Evolutionary conservation across 2,888 invertebrate species (phyloP).

Genomic region (Taphrorychus bicolor): DNA sequence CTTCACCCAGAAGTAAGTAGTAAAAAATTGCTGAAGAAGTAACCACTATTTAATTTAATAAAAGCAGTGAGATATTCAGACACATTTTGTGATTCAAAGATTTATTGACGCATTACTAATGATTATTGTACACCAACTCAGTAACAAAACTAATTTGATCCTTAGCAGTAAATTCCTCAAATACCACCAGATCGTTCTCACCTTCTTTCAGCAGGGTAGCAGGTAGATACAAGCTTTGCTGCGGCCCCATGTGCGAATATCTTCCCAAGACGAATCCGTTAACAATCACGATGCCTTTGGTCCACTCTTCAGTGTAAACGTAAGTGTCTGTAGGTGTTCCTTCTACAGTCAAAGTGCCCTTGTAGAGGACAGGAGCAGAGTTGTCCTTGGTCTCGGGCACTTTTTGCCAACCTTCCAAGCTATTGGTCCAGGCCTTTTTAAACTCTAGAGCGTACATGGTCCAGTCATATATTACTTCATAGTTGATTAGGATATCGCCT

Average conservation of each 20-base stretch:
- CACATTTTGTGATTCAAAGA: too few relatives aligned
- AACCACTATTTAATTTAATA: too few relatives aligned
- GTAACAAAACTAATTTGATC: slow-evolving; percentile 47
- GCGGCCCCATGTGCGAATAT: slow-evolving; percentile 80
- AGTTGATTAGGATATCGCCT: slow-evolving; percentile 60
- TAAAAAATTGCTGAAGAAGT: too few relatives aligned
- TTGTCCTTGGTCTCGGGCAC: slow-evolving; percentile 53
- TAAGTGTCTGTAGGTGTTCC: slow-evolving; percentile 73
- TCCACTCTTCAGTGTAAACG: slow-evolving; percentile 81
- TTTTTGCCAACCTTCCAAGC: slow-evolving; percentile 51
- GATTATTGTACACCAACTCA: slow-evolving; percentile 27
- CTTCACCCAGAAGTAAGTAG: too few relatives aligned
- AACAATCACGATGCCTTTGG: slow-evolving; percentile 83
- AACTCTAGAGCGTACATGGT: slow-evolving; percentile 62
- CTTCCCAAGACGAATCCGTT: slow-evolving; percentile 88
- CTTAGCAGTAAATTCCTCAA: slow-evolving; percentile 54
- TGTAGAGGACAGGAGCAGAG: slow-evolving; percentile 66
- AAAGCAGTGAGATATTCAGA: too few relatives aligned
- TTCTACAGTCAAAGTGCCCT: slow-evolving; percentile 60
- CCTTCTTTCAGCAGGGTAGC: slow-evolving; percentile 72
- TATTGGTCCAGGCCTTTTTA: slow-evolving; percentile 56
- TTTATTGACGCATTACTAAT: too few relatives aligned
- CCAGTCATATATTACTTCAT: slow-evolving; percentile 56
- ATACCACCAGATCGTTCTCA: slow-evolving; percentile 54
- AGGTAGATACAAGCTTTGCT: slow-evolving; percentile 83